phyloP scores from a whole-genome alignment of 2,113 vertebrate genomes.

The Promerops cafer region DNA sequence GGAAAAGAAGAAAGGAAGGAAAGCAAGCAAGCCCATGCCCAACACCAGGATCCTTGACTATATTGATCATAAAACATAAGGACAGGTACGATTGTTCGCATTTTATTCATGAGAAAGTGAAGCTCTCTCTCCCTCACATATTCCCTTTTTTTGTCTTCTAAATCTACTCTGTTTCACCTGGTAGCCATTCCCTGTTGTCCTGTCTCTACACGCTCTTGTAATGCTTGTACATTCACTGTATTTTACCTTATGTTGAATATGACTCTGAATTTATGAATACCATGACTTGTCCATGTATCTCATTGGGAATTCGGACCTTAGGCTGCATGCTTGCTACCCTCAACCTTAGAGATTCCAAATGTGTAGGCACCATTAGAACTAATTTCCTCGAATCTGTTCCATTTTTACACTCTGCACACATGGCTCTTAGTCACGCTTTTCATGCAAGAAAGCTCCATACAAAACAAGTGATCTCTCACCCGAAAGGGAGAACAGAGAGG shows the following conservation, averaged over 20 bases:
- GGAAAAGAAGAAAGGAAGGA: not conserved
- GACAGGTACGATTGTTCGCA: not conserved
- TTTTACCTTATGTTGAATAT: not conserved
- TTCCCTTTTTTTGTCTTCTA: not conserved
- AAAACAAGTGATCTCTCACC: not conserved
- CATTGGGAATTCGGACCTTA: not conserved
- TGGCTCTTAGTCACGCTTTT: not conserved
- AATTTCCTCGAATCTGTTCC: not conserved
- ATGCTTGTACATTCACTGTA: not conserved
- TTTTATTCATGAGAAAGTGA: not conserved
- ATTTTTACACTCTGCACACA: not conserved
- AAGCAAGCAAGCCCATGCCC: not conserved
- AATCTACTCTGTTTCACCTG: not conserved
- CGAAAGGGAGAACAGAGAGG: not conserved
- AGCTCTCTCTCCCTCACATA: not conserved
- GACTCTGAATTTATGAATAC: not conserved
- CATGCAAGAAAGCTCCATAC: not conserved
- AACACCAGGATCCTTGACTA: not conserved
- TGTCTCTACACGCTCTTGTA: not conserved
- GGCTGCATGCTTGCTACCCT: not conserved
- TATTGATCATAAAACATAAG: not conserved
- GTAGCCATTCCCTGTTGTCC: not conserved
- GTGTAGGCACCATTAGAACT: not conserved
- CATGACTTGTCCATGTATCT: not conserved
- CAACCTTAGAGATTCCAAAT: not conserved